A percentile compares a stretch with the other conserved stretches of the same genome.
Evolutionary conservation across 2,113 vertebrate species (phyloP).

Genomic region (Brachypteracias leptosomus): DNA sequence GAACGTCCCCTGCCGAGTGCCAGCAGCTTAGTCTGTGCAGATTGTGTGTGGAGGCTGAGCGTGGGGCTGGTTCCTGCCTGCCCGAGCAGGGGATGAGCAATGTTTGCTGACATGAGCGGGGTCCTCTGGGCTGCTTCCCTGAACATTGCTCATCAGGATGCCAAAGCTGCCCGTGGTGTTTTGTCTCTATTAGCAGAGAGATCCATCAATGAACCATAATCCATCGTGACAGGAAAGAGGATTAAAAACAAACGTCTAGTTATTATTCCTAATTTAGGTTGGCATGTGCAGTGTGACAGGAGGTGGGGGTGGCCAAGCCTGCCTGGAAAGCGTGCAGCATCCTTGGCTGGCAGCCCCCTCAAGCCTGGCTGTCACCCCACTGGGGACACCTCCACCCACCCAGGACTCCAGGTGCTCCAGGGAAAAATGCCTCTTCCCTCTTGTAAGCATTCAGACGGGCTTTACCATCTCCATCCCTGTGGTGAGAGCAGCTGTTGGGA

Average conservation of each 20-base stretch:
- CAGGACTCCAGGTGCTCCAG: background rate
- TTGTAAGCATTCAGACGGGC: background rate
- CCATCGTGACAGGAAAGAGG: background rate
- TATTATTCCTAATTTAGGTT: background rate
- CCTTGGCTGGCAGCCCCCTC: background rate
- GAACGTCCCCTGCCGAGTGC: background rate
- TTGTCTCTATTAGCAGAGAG: background rate
- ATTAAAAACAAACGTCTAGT: background rate
- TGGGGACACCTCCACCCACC: background rate
- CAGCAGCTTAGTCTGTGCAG: slow-evolving; percentile 8
- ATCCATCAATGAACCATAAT: background rate
- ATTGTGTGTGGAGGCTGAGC: background rate
- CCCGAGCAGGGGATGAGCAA: background rate
- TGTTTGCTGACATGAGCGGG: background rate
- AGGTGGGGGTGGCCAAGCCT: background rate
- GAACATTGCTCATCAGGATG: rapidly evolving
- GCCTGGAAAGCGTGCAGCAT: background rate
- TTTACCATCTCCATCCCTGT: background rate
- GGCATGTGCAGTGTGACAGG: background rate
- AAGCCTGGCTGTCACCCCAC: rapidly evolving
- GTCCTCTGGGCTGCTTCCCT: background rate
- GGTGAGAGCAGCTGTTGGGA: background rate
- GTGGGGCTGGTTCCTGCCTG: background rate
- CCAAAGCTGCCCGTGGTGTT: background rate
- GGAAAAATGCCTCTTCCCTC: background rate